Evolutionary conservation across 2,113 vertebrate species (phyloP).

Genomic region (Tenebrosternarchus preto): DNA sequence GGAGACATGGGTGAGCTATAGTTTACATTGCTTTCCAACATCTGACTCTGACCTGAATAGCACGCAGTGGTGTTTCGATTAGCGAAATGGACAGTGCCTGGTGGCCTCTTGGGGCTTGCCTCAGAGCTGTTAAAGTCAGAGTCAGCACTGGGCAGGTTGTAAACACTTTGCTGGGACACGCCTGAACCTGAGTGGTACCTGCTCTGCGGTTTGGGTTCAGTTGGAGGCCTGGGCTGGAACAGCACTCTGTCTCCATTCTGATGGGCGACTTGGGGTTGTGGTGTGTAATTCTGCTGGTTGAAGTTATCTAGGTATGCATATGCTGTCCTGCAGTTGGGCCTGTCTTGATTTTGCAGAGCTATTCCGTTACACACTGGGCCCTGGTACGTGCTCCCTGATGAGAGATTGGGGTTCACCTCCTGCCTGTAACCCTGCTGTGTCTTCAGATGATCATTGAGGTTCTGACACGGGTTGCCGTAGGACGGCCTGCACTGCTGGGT

Average conservation of each 20-base stretch:
- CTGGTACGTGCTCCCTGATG: constrained; percentile 70
- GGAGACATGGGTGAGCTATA: constrained; percentile 72
- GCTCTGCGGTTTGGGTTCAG: constrained; percentile 74
- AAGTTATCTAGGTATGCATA: constrained; percentile 69
- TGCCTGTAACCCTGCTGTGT: constrained; percentile 78
- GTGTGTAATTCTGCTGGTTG: constrained; percentile 72
- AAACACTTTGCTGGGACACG: constrained; percentile 74
- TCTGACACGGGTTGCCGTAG: constrained; percentile 61
- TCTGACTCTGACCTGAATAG: constrained; percentile 89
- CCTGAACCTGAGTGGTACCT: constrained; percentile 72
- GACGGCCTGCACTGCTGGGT: constrained; percentile 77
- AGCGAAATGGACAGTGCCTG: constrained; percentile 58
- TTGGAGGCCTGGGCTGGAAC: constrained; percentile 85
- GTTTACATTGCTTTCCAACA: constrained; percentile 81
- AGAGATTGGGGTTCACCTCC: constrained; percentile 67
- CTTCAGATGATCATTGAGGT: constrained; percentile 67
- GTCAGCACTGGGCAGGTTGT: constrained; percentile 69
- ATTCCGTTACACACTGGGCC: constrained; percentile 72
- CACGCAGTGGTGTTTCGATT: constrained; percentile 72
- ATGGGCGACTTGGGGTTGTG: constrained; percentile 67
- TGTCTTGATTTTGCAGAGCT: constrained; percentile 66
- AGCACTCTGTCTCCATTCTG: constrained; percentile 65
- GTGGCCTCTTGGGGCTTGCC: constrained; percentile 77
- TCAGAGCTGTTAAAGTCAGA: constrained; percentile 73
- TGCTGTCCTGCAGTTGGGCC: constrained; percentile 75